Conservation (phyloP, 2,888 invertebrate species). For the Hylaea fasciaria region DNA sequence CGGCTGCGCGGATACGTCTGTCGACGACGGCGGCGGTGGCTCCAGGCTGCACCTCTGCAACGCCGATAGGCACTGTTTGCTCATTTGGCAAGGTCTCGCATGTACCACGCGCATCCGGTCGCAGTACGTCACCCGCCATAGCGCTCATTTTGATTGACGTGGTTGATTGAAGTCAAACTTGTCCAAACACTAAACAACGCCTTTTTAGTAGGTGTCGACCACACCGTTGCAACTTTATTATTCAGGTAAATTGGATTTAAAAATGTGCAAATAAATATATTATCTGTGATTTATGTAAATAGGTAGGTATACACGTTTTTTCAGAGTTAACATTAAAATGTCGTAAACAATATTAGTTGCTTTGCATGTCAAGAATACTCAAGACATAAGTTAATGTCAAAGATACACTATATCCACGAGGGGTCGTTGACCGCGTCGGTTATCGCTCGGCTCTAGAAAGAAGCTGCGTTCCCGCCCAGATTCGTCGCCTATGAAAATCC, state of each 20-base stretch:
- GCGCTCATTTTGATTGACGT: constrained; percentile 26
- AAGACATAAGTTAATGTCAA: constrained; percentile 23
- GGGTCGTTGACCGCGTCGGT: constrained; percentile 22
- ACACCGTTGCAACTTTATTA: background rate
- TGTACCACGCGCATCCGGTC: constrained; percentile 50
- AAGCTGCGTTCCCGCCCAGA: constrained; percentile 26
- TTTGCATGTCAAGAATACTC: constrained; percentile 20
- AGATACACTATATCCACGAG: constrained; percentile 19
- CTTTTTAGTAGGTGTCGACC: background rate
- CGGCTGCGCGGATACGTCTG: constrained; percentile 69
- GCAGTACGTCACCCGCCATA: constrained; percentile 38
- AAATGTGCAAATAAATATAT: constrained; percentile 4
- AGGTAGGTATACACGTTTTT: constrained; percentile 9
- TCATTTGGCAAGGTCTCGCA: constrained; percentile 57
- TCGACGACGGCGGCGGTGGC: constrained; percentile 52
- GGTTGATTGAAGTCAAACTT: constrained; percentile 45
- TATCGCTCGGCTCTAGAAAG: constrained; percentile 20
- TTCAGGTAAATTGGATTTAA: background rate
- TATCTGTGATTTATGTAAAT: background rate
- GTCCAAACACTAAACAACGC: constrained; percentile 16
- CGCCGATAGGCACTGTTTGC: constrained; percentile 44
- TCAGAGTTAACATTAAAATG: constrained; percentile 11
- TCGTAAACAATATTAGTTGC: constrained; percentile 13
- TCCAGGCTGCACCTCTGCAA: constrained; percentile 28
- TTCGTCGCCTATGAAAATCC: constrained; percentile 30